Evolutionary conservation across 2,797 vertebrate species (phyloP), one percentile per base, ranked within the genome.

Genomic region (Hephaestus fuliginosus): DNA sequence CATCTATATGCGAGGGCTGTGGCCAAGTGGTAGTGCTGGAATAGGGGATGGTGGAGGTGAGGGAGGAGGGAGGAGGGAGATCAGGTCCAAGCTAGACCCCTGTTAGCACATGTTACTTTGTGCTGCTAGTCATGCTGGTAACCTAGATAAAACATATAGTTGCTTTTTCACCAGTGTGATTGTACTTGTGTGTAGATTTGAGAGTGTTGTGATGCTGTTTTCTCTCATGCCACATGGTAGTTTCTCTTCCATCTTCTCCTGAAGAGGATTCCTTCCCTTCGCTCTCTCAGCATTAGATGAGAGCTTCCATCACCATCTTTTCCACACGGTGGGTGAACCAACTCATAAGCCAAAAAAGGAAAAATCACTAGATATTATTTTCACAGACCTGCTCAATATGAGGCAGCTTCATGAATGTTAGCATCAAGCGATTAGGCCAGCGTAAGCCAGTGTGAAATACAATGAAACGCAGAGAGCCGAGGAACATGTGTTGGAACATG

Each of bases 401-500:
- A 80, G 76, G 85, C 80, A 53, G 83, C 88, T 84, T 81, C 78
- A 88, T 88, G 76, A 87, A 81, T 89, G 85, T 91, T 91, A 85
- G 80, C 64, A 46, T 85, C 79, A 84, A 79, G 88, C 46, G 57
- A 72, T 79, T 72, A 77, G 73, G 51, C 62, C 52, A 63, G 77
- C 52, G 28, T 90, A 94, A 93, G 89, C 80, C 74, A 69, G 79
- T 92, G 92, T 93, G 93, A 94, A 95, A 94, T 93, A 93, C 87
- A 89, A 72, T 83, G 76, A 93, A 86, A 78, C 3, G 62, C 71
- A 75, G 75, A 89, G 79, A 88, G 76, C 87, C 30, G 39, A 80
- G 82, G 84, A 91, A 85, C 89, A 91, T 74, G 85, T 89, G 86
- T 89, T 86, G 81, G 85, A 84, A 90, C 89, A 91, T 87, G 89